phyloP scores from a whole-genome alignment of 2,113 vertebrate genomes.

The Rhipidura dahli region DNA sequence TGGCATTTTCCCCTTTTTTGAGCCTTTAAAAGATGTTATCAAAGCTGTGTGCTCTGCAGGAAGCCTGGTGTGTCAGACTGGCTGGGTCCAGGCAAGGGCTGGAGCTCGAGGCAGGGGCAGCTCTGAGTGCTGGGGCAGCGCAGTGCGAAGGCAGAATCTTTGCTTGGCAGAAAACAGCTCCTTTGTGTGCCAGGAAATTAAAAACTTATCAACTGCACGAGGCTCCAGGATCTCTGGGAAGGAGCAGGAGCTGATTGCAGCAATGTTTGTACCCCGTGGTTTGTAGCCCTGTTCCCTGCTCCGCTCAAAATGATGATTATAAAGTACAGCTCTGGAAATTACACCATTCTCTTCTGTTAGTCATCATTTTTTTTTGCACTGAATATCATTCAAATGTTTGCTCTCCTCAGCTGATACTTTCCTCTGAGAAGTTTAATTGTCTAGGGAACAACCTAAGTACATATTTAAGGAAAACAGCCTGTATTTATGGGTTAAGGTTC shows the following conservation, averaged over 20 bases:
- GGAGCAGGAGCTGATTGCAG: neutral
- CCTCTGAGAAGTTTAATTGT: neutral
- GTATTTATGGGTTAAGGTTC: neutral
- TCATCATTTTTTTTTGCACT: neutral
- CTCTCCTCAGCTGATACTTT: constrained; percentile 7
- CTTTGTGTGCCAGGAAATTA: neutral
- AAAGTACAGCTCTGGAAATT: neutral
- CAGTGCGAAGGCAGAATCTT: accelerated
- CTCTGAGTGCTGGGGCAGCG: neutral
- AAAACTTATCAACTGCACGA: neutral
- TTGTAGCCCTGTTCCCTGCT: neutral
- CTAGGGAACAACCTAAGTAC: constrained; percentile 18
- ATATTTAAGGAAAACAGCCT: neutral
- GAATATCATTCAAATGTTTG: constrained; percentile 27
- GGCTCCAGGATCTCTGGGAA: neutral
- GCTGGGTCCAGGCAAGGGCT: neutral
- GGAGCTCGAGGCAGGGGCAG: neutral
- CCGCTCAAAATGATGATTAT: constrained; percentile 9
- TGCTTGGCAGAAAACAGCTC: neutral
- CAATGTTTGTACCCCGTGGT: neutral
- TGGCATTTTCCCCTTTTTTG: neutral
- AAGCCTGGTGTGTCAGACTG: neutral
- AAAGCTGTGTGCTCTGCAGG: neutral
- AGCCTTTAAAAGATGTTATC: neutral
- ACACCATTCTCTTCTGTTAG: neutral